Evolutionary conservation across 1,140 invertebrate species (phyloP).

Genomic region (Phortica variegata): DNA sequence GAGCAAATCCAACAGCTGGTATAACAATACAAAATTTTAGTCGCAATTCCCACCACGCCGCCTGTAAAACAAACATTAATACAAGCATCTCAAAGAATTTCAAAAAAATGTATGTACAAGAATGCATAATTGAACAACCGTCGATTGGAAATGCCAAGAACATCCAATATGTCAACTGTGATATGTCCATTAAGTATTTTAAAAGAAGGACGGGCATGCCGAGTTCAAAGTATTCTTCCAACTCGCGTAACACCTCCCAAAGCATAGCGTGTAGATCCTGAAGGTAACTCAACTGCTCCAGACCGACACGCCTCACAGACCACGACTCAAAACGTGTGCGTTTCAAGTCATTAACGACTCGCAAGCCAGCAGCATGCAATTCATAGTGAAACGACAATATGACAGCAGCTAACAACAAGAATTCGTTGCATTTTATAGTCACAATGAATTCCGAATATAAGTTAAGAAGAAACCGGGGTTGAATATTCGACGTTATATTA

Average conservation of each 20-base stretch:
- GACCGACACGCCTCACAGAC: background rate
- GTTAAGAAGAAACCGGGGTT: background rate
- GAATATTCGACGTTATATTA: no score
- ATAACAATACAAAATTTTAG: background rate
- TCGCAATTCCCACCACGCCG: background rate
- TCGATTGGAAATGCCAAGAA: no score
- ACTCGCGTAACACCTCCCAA: constrained; percentile 19
- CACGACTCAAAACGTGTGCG: constrained; percentile 7
- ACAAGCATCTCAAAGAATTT: no score
- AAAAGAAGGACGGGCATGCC: constrained; percentile 19
- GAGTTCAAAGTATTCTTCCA: constrained; percentile 23
- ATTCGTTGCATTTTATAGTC: constrained; percentile 19
- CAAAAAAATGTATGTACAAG: no score
- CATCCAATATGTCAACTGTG: constrained; percentile 29
- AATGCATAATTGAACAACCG: no score
- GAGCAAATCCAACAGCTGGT: constrained; percentile 26
- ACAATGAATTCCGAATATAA: constrained; percentile 28
- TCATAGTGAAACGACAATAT: constrained; percentile 28
- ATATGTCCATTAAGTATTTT: constrained; percentile 24
- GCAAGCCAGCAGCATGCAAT: constrained; percentile 5
- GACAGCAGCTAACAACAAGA: constrained; percentile 16
- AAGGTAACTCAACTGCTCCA: constrained; percentile 15
- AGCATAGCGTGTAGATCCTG: constrained; percentile 19
- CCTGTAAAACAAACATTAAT: no score
- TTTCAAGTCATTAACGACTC: constrained; percentile 15